Evolutionary conservation across 1,140 invertebrate genomes (phyloP).

Genomic region (Penaeus indicus): DNA sequence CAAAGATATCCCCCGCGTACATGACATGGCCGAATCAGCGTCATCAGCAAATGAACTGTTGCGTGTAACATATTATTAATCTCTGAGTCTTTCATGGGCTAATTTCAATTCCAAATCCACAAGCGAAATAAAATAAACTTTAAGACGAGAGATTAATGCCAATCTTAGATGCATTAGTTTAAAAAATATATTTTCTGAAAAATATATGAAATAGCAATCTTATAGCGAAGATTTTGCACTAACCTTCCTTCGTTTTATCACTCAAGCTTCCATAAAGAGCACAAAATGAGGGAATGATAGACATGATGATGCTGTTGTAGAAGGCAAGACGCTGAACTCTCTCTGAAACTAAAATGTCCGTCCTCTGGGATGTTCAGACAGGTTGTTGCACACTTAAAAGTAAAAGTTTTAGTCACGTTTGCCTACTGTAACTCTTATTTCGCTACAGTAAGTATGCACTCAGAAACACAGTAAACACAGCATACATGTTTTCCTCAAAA

Average conservation of each 20-base stretch:
- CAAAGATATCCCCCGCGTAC: constrained; percentile 52
- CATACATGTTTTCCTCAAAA: neutral
- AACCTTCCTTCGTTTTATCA: constrained; percentile 60
- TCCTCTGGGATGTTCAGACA: constrained; percentile 34
- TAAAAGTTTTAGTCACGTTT: neutral
- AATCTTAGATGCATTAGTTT: too few relatives aligned
- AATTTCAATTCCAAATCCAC: too few relatives aligned
- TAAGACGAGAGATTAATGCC: neutral
- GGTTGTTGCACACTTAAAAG: constrained; percentile 47
- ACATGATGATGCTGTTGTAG: constrained; percentile 64
- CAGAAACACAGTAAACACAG: neutral
- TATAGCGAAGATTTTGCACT: neutral
- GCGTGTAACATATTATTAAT: neutral
- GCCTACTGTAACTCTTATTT: neutral
- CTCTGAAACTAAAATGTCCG: constrained; percentile 48
- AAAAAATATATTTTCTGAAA: too few relatives aligned
- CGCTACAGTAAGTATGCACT: neutral
- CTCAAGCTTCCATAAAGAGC: constrained; percentile 65
- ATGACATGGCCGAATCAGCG: constrained; percentile 48
- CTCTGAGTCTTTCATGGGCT: neutral
- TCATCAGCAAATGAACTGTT: constrained; percentile 58
- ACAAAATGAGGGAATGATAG: constrained; percentile 58
- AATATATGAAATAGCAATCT: neutral
- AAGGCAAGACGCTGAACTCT: constrained; percentile 59
- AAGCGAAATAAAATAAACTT: neutral